Base-by-base conservation (phyloP, 2,113 vertebrate species). In the Alouatta palliata region DNA sequence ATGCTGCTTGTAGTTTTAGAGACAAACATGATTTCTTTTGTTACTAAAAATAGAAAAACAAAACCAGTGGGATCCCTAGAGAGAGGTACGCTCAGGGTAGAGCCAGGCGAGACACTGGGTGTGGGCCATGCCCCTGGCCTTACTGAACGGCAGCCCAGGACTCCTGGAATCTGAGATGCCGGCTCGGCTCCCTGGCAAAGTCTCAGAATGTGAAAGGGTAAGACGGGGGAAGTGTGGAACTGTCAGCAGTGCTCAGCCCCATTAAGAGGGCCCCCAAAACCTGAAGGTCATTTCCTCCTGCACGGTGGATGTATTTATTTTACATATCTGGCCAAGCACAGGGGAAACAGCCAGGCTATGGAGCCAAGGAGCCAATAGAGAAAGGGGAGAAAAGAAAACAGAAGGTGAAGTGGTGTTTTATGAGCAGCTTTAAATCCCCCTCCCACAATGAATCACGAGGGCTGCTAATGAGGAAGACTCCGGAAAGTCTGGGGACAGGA, bases 391-490 rank as follows among this genome's bases (percentile, higher is more conserved):
- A 97, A 95, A 95, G 97, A 94, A 97, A 98, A 97, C 97, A 98
- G 97, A 90, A 92, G 70, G 96, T 58, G 76, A 6, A 56, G 94
- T 90, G 90, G 89, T 87, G 96, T 98, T 98, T 98, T 97, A 96
- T 0, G 19, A 92, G 98, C 90, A 25, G 84, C 97, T 76, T 97
- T 97, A 97, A 98, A 96, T 97, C 97, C 97, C 97, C 97, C 76
- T 95, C 97, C 93, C 98, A 96, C 97, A 96, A 83, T 94, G 97
- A 97, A 96, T 97, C 97, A 89, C 32, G 58, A 76, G 79, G 86
- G 83, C 11, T 37, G 61, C 97, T 97, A 97, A 98, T 90, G 56
- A 97, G 97, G 96, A 91, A 40, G 97, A 98, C 98, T 98, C 98
- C 95, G 89, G 94, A 90, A 97, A 98, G 98, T 98, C 98, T 97